Base-by-base conservation (phyloP, 1,140 invertebrate genomes). In the Rhyacophila brunnea region DNA sequence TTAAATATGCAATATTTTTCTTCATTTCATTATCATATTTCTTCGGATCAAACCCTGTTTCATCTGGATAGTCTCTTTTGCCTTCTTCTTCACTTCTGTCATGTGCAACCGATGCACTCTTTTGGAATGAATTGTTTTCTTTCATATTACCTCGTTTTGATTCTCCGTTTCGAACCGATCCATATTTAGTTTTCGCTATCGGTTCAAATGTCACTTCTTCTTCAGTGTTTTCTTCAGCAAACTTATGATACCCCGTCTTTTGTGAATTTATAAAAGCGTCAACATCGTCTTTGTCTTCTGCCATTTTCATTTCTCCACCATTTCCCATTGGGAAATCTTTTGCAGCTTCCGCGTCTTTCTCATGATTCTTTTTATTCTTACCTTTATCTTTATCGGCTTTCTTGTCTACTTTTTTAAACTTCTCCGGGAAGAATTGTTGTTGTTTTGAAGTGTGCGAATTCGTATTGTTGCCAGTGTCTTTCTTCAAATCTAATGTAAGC, bases 161-260 rank as follows among this genome's bases (percentile, higher is more conserved):
- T 49, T 58, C 55, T 4, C 71, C 72, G 52, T 70, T 76, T 0
- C 77, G 67, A 14, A 78, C 49, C 0, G 77, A 80, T 11, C 77
- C 77, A 58, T 74, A 79, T 51, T 65, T 65, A 1, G 64, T 47
- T 36, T 48, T 65, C 28, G 62, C 59, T 13, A 65, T 58, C 13
- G 36, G 35, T 45, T 65, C 62, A 58, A 65, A 58, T 19, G 35
- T 6, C 9, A 15, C 6, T 13, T 40, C 34, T 36, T 38, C 56
- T 14, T 53, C 49, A 5, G 45, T 18, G 14, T 49, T 47, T 17
- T 56, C 44, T 28, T 63, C 45, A 17, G 35, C 11, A 44, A 54
- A 63, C 51, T 64, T 64, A 19, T 59, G 57, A 43, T 64, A 64
- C 0, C 54, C 62, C 13, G 42, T 19, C n/a, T 46, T 48, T 54